These are phyloP conservation scores for Lota lota DNA, from an alignment of 2,113 vertebrate genomes.

Conservation along the genomic window DNA sequence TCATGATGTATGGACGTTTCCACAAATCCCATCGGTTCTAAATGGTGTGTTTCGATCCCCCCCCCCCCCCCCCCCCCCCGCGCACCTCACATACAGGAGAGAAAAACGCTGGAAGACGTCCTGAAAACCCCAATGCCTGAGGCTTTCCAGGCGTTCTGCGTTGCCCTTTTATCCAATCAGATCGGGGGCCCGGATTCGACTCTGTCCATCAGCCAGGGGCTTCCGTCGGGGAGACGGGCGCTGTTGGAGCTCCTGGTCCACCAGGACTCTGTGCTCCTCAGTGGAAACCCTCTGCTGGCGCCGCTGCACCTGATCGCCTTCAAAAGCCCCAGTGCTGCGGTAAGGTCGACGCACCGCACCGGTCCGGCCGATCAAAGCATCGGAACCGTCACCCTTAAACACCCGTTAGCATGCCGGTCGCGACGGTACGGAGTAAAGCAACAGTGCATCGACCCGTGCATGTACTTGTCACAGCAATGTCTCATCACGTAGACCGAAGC, in stretches of 20 bases:
- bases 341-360: conserved; percentile 33
- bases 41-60: neutral
- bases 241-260: conserved; percentile 73
- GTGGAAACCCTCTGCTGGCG: conserved; percentile 38
- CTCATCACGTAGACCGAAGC: no score
- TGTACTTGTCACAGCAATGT: no score
- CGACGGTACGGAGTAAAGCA: no score
- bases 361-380: no score
- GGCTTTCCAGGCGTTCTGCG: conserved; percentile 57
- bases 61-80: neutral
- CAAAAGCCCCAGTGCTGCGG: conserved; percentile 43
- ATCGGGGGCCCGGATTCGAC: conserved; percentile 33
- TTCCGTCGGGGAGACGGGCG: conserved; percentile 36
- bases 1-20: neutral
- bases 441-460: no score
- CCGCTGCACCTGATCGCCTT: conserved; percentile 62
- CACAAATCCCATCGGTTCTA: neutral
- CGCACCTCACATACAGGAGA: conserved; percentile 39
- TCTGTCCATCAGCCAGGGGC: neutral
- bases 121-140: conserved; percentile 22
- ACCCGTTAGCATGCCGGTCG: no score
- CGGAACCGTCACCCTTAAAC: no score
- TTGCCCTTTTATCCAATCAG: conserved; percentile 53
- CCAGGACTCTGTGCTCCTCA: conserved; percentile 57
- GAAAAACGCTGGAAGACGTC: conserved; percentile 18